These are phyloP conservation scores for Coreoperca whiteheadi DNA, from an alignment of 2,113 vertebrate species.

Conservation along the genomic window DNA sequence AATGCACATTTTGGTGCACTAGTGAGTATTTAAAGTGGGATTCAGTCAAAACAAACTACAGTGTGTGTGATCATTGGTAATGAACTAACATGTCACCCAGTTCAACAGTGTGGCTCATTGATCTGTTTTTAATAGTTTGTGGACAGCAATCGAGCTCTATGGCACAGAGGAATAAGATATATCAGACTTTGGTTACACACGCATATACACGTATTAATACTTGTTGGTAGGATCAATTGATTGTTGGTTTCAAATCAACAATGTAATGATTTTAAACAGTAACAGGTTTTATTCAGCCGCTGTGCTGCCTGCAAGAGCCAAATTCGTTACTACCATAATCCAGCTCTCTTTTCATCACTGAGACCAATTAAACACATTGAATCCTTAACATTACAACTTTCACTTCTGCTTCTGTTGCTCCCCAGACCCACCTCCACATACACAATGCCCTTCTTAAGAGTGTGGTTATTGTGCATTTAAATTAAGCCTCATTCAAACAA, in stretches of 20 bases:
- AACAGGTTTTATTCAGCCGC: background rate
- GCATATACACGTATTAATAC: no score
- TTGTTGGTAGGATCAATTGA: background rate
- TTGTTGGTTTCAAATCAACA: background rate
- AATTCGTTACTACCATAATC: slow-evolving; percentile 42
- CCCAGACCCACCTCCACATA: background rate
- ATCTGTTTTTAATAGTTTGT: background rate
- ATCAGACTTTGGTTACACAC: background rate
- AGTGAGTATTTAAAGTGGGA: background rate
- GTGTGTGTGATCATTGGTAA: background rate
- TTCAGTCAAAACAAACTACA: background rate
- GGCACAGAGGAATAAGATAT: background rate
- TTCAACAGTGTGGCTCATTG: background rate
- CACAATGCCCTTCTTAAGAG: slow-evolving; percentile 28
- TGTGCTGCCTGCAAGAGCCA: background rate
- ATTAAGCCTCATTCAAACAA: slow-evolving; percentile 66
- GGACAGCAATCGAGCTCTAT: background rate
- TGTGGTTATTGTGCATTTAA: slow-evolving; percentile 45
- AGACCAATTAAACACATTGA: slow-evolving; percentile 42
- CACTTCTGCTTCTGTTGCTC: slow-evolving; percentile 3
- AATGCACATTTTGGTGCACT: background rate
- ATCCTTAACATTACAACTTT: slow-evolving; percentile 31
- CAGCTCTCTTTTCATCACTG: slow-evolving; percentile 21
- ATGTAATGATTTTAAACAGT: background rate
- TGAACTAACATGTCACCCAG: background rate